Percentiles rank a stretch among this genome's conserved stretches.
Conservation (phyloP, 2,113 vertebrate species). For the Bubo scandiacus region DNA sequence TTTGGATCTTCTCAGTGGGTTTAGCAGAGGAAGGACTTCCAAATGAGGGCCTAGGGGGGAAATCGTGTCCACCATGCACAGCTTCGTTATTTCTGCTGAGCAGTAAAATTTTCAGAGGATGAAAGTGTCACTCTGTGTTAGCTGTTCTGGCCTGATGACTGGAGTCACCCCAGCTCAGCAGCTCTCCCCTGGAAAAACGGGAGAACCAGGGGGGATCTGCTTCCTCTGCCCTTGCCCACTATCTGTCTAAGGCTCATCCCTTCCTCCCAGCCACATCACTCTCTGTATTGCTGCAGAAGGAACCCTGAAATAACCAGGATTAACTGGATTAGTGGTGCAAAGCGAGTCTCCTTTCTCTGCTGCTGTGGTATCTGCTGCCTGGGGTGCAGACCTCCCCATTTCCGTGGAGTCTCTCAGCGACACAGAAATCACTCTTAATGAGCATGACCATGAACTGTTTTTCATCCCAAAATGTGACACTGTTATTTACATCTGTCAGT, state of each 20-base stretch:
- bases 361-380: background rate
- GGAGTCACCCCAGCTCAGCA: background rate
- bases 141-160: background rate
- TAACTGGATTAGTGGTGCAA: conserved; percentile 21
- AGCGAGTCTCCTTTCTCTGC: background rate
- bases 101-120: background rate
- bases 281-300: background rate
- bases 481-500: conserved; percentile 56
- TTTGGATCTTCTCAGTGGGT: background rate
- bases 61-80: background rate
- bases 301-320: conserved; percentile 13
- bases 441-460: conserved; percentile 27
- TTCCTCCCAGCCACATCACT: background rate
- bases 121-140: background rate
- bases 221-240: conserved; percentile 5
- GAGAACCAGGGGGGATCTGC: background rate
- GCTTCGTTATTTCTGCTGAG: background rate
- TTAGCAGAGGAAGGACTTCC: background rate
- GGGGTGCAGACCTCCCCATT: conserved; percentile 31
- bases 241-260: background rate
- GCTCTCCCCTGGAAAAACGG: background rate
- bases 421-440: conserved; percentile 38
- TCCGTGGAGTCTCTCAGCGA: background rate
- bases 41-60: background rate
- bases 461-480: conserved; percentile 39